Conservation (phyloP, 2,888 invertebrate species). For the Cryptocephalus primarius region DNA sequence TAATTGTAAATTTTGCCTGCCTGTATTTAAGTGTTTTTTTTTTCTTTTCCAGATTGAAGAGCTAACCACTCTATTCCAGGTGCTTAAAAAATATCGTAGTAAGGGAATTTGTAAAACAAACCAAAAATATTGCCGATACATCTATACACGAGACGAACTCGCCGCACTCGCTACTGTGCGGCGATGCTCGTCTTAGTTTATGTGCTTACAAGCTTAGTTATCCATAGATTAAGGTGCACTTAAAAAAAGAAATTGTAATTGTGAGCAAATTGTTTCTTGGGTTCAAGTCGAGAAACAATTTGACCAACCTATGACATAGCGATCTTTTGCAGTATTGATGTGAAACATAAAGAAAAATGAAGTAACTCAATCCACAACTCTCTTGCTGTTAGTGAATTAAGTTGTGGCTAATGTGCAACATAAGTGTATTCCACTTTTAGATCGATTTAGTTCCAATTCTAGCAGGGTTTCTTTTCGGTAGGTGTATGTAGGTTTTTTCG, state of each 20-base stretch:
- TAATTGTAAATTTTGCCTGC: too few relatives aligned
- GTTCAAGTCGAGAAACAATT: constrained; percentile 5
- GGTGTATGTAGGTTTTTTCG: too few relatives aligned
- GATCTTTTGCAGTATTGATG: constrained; percentile 1
- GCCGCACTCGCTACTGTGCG: constrained; percentile 7
- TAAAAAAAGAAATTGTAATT: constrained; percentile 13
- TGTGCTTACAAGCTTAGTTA: constrained; percentile 33
- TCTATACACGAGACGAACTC: constrained; percentile 19
- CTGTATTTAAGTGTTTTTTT: too few relatives aligned
- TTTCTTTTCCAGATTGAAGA: constrained; percentile 16
- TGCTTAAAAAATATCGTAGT: constrained; percentile 13
- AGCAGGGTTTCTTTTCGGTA: too few relatives aligned
- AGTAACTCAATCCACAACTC: too few relatives aligned
- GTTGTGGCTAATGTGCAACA: too few relatives aligned
- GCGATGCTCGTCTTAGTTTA: constrained; percentile 9
- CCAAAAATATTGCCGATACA: constrained; percentile 34
- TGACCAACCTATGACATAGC: neutral
- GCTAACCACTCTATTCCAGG: constrained; percentile 9
- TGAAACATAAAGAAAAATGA: too few relatives aligned
- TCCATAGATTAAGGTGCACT: constrained; percentile 33
- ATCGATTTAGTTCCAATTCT: too few relatives aligned
- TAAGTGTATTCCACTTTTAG: too few relatives aligned
- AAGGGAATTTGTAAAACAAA: constrained; percentile 16
- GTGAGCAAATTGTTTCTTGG: constrained; percentile 9
- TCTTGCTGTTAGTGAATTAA: too few relatives aligned